Evolutionary conservation across 2,888 invertebrate genomes (phyloP), one percentile per base, ranked within the genome.

Genomic region (Protonemura montana): DNA sequence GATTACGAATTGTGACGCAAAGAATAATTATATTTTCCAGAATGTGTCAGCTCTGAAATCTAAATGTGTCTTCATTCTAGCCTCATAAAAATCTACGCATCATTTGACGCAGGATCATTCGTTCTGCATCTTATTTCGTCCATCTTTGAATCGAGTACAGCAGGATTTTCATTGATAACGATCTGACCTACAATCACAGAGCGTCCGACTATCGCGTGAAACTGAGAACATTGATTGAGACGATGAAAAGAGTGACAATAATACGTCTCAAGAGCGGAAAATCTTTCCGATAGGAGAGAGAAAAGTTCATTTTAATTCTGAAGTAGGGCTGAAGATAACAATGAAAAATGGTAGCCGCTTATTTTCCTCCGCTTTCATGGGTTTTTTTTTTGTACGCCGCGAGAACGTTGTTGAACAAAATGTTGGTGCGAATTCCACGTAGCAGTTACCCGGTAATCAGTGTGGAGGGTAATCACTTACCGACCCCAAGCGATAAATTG

Each of bases 161-260:
- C n/a, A n/a, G n/a, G n/a, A n/a, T n/a, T n/a, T n/a, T n/a, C n/a
- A n/a, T n/a, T n/a, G n/a, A n/a, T n/a, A n/a, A n/a, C n/a, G n/a
- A n/a, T n/a, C n/a, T n/a, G n/a, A n/a, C n/a, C n/a, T n/a, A n/a
- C n/a, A 2, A 59, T 59, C 59, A 59, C 59, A 59, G 59, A 59
- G 59, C 59, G 13, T 59, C 59, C 16, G 59, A 59, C 59, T 59
- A 10, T 59, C 21, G 59, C 21, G 59, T 3, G 13, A 59, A 59
- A 3, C 35, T 3, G 59, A 59, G 59, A 21, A 21, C 16, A n/a
- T 21, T 10, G 59, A 59, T 59, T 21, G 59, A 59, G 21, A n/a
- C n/a, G n/a, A 59, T 59, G 59, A 59, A 59, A 59, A 59, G 59
- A 59, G 59, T 59, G 59, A 16, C 59, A 59, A 59, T 59, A 59